These are phyloP conservation scores for Habropoda laboriosa DNA, from an alignment of 1,140 invertebrate species.

Conservation along the genomic window DNA sequence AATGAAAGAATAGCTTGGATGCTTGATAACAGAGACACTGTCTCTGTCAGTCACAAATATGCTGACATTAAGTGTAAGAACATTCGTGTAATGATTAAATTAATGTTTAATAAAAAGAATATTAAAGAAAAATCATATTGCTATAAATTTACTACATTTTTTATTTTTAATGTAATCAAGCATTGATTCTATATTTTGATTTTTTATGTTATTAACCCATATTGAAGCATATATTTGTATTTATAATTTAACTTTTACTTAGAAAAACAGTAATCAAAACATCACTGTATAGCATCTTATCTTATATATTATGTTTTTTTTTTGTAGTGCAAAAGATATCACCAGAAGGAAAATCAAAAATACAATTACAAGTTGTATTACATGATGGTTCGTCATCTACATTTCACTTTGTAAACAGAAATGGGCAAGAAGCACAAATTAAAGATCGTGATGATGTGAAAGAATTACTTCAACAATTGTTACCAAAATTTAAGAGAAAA, in stretches of 20 bases:
- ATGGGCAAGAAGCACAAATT: constrained; percentile 90
- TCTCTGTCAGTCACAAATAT: constrained; percentile 96
- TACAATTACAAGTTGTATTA: constrained; percentile 98
- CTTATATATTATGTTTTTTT: constrained; percentile 17
- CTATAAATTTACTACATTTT: constrained; percentile 39
- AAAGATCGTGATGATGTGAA: constrained; percentile 97
- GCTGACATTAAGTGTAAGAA: constrained; percentile 96
- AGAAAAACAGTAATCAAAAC: background rate
- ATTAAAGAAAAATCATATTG: constrained; percentile 26
- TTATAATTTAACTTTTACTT: constrained; percentile 10
- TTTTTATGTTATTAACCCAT: constrained; percentile 4
- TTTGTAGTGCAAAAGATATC: constrained; percentile 98
- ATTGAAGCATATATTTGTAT: background rate
- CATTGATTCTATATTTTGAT: constrained; percentile 5
- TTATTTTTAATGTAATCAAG: constrained; percentile 6
- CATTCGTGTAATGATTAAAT: constrained; percentile 34
- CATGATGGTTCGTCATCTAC: constrained; percentile 97
- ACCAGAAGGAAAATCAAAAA: constrained; percentile 98
- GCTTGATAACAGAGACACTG: constrained; percentile 94
- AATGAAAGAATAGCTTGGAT: constrained; percentile 97
- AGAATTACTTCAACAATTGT: constrained; percentile 93
- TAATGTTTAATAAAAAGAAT: constrained; percentile 46
- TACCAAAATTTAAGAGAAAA: constrained; percentile 98
- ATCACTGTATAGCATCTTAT: background rate
- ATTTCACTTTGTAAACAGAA: constrained; percentile 98